Evolutionary conservation across 2,113 vertebrate species (phyloP).

Genomic region (Podocnemis expansa): DNA sequence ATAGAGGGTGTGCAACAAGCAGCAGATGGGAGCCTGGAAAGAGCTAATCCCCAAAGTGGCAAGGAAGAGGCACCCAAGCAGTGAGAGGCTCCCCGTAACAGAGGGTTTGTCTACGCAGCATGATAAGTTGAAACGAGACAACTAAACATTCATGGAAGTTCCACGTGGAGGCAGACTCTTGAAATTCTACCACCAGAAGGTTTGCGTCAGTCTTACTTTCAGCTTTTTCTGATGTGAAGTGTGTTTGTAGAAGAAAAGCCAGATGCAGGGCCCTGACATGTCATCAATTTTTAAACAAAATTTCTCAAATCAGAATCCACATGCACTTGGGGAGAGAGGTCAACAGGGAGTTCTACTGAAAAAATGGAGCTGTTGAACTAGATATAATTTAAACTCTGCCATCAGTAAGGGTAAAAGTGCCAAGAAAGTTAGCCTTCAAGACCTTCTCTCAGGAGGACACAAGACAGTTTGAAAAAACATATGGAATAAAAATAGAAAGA

Average conservation of each 20-base stretch:
- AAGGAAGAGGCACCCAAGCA: neutral
- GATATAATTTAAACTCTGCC: neutral
- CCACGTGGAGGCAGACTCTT: neutral
- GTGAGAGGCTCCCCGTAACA: neutral
- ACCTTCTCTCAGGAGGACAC: slow-evolving; percentile 44
- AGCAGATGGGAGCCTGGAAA: neutral
- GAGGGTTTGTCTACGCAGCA: neutral
- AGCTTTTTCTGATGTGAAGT: neutral
- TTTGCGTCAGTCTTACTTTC: accelerated
- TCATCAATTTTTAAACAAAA: slow-evolving; percentile 34
- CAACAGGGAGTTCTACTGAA: neutral
- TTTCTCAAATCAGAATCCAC: neutral
- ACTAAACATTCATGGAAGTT: slow-evolving; percentile 5
- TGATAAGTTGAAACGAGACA: neutral
- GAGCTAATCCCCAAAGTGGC: too few species aligned
- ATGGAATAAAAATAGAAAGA: slow-evolving; percentile 53
- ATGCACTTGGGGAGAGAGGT: neutral
- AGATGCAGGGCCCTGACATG: neutral
- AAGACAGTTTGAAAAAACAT: slow-evolving; percentile 55
- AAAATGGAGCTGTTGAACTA: neutral
- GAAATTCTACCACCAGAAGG: neutral
- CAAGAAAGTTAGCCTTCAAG: slow-evolving; percentile 41
- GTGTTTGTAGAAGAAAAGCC: neutral
- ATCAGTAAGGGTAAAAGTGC: slow-evolving; percentile 27
- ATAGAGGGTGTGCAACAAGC: neutral